These are phyloP conservation scores for Stegophylla sp. DNA, from an alignment of 2,888 invertebrate species.

Conservation along the genomic window DNA sequence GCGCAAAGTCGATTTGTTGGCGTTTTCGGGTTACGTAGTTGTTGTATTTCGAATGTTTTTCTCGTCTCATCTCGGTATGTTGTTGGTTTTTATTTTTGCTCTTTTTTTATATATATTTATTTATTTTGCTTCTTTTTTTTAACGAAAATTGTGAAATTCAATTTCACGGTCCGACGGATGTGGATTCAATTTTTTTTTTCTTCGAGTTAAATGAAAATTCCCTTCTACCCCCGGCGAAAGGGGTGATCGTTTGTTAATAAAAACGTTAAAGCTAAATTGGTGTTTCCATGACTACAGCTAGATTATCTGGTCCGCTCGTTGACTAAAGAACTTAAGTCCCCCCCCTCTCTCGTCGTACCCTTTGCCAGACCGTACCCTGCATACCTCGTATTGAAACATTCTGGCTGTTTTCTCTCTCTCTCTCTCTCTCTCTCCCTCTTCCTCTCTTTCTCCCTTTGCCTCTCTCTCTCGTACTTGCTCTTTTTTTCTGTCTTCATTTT, in stretches of 20 bases:
- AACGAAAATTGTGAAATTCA: conserved; percentile 58
- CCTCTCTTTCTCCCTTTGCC: neutral
- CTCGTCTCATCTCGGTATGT: conserved; percentile 16
- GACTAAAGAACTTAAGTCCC: conserved; percentile 58
- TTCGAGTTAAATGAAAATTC: conserved; percentile 59
- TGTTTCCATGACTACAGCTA: conserved; percentile 59
- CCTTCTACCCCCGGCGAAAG: conserved; percentile 40
- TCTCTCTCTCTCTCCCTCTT: neutral
- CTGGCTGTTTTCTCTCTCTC: conserved; percentile 10
- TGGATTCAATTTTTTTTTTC: conserved; percentile 58
- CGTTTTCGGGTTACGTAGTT: conserved; percentile 44
- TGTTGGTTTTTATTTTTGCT: conserved; percentile 23
- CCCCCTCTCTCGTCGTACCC: neutral
- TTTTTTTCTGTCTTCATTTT: neutral
- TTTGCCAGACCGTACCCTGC: neutral
- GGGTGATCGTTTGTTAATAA: conserved; percentile 59
- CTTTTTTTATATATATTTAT: neutral
- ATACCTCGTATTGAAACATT: conserved; percentile 39
- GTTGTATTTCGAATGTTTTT: conserved; percentile 44
- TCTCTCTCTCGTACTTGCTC: neutral
- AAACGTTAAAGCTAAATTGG: conserved; percentile 59
- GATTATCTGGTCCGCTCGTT: conserved; percentile 59
- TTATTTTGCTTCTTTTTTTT: conserved; percentile 11
- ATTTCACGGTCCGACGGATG: conserved; percentile 55
- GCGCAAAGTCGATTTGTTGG: conserved; percentile 57